Evolutionary conservation across 2,113 vertebrate genomes (phyloP), one percentile per base, ranked within the genome.

Genomic region (Australoheros scitulus): DNA sequence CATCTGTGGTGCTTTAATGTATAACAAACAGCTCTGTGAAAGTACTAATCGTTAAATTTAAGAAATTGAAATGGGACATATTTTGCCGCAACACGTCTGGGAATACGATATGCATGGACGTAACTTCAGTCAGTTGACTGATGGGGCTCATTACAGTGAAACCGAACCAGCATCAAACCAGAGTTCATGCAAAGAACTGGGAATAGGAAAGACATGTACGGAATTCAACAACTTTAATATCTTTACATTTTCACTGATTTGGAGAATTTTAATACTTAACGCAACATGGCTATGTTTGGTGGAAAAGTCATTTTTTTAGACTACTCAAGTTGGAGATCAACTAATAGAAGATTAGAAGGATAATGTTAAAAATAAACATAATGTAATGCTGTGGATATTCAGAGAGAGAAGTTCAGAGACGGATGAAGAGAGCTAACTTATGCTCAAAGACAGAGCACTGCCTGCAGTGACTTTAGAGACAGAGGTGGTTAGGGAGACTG

Each of bases 51-150:
- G 81, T 87, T 11, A 80, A 6, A 20, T 41, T 56, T 20, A 3
- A 52, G 22, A 72, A n/a, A 11, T 1, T 20, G 20, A 65, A 78
- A 75, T 18, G 47, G 55, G 60, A 38, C 68, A 72, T 13, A 72
- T 55, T 34, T 2, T 57, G 5, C 72, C 84, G 29, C 26, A 9
- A 41, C 56, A 80, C 61, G 64, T 76, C 63, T 56, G n/a, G 57
- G 89, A 34, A 80, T 24, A 63, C 5, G 9, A 83, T 79, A 26
- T 80, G 14, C 43, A 63, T 26, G 52, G 65, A 61, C 2, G 22
- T 26, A 61, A 56, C 60, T 81, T 88, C 65, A 80, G 76, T 85
- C 24, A 43, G 18, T 17, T 87, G 85, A 81, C 61, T 82, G 80
- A 87, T 80, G 20, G 36, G 79, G 81, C 43, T 88, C 41, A 59